Conservation (phyloP, 2,113 vertebrate species). For the Gymnogyps californianus region DNA sequence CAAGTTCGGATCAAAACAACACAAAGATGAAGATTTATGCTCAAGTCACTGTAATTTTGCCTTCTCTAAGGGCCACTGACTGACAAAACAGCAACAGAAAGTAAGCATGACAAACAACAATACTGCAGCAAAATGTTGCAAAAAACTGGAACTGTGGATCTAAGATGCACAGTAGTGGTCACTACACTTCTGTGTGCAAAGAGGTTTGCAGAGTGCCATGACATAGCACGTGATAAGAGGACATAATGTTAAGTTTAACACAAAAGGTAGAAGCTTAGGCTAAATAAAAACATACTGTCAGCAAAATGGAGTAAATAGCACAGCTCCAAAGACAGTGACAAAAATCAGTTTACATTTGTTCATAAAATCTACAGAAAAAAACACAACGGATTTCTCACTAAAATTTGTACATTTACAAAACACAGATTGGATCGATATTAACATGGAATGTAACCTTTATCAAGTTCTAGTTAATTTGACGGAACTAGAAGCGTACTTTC, state of each 20-base stretch:
- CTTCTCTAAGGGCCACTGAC: neutral
- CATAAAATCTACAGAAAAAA: neutral
- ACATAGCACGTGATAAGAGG: neutral
- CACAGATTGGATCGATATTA: neutral
- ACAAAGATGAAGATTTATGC: neutral
- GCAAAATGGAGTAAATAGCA: neutral
- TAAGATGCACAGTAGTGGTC: neutral
- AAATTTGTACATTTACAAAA: neutral
- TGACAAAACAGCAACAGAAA: neutral
- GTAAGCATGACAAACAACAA: neutral
- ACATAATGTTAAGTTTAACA: neutral
- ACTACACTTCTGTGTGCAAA: neutral
- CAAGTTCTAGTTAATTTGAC: slow-evolving; percentile 46
- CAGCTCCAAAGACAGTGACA: neutral
- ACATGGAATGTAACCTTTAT: neutral
- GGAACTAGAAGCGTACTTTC: neutral
- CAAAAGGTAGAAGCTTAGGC: neutral
- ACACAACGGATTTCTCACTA: neutral
- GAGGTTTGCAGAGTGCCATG: neutral
- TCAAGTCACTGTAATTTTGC: neutral
- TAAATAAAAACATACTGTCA: neutral
- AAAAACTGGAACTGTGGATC: neutral
- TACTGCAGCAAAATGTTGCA: neutral
- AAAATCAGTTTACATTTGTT: neutral
- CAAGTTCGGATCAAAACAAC: neutral